Evolutionary conservation across 2,888 invertebrate species (phyloP).

Genomic region (Megastigmus dorsalis): DNA sequence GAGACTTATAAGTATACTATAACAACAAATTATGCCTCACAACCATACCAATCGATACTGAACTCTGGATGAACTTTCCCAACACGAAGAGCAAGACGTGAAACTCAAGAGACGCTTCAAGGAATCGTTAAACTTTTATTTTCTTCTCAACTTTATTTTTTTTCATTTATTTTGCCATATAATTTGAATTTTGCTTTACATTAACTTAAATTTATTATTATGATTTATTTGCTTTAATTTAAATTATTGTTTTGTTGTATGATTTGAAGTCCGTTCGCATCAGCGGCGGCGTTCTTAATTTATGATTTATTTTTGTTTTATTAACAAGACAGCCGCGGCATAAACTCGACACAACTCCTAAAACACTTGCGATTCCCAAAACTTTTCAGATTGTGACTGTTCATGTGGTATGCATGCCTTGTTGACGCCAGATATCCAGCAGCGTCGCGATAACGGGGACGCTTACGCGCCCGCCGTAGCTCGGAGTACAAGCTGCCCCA

Average conservation of each 20-base stretch:
- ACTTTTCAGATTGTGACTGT: slow-evolving; percentile 72
- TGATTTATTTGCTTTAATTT: slow-evolving; percentile 47
- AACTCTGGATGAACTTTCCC: slow-evolving; percentile 42
- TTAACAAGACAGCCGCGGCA: slow-evolving; percentile 41
- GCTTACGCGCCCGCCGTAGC: slow-evolving; percentile 67
- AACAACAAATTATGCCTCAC: slow-evolving; percentile 54
- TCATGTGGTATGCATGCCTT: slow-evolving; percentile 74
- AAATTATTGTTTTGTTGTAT: slow-evolving; percentile 55
- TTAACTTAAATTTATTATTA: slow-evolving; percentile 54
- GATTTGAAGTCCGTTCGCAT: slow-evolving; percentile 56
- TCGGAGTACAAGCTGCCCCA: slow-evolving; percentile 72
- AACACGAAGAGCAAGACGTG: slow-evolving; percentile 41
- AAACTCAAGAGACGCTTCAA: slow-evolving; percentile 36
- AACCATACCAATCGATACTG: slow-evolving; percentile 42
- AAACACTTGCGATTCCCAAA: slow-evolving; percentile 58
- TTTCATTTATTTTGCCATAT: slow-evolving; percentile 38
- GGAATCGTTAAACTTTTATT: slow-evolving; percentile 44
- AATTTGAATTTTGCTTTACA: slow-evolving; percentile 42
- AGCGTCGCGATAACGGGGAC: slow-evolving; percentile 66
- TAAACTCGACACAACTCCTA: slow-evolving; percentile 52
- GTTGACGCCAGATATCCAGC: slow-evolving; percentile 75
- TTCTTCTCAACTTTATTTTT: slow-evolving; percentile 42
- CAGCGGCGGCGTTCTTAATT: slow-evolving; percentile 49
- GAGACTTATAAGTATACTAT: slow-evolving; percentile 29
- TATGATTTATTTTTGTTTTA: too few species aligned